phyloP scores from a whole-genome alignment of 2,113 vertebrate species.

The Sorex fumeus region DNA sequence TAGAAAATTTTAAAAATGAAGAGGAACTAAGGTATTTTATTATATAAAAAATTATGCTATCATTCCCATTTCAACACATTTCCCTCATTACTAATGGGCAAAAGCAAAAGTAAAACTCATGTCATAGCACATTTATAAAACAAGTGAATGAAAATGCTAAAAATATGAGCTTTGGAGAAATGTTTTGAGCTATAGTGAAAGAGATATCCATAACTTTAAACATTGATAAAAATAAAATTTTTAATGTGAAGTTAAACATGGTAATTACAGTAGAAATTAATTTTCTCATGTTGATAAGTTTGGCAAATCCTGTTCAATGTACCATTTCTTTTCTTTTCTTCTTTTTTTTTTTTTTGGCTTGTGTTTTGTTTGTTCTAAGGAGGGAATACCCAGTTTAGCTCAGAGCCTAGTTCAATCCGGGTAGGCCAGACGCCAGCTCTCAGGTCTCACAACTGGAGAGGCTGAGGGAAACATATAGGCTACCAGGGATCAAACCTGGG shows the following conservation, averaged over 20 bases:
- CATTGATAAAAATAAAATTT: not conserved
- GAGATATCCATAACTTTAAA: not conserved
- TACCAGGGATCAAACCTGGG: too few species aligned
- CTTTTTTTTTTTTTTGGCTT: too few species aligned
- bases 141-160: not conserved
- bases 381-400: too few species aligned
- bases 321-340: too few species aligned
- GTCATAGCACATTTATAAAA: slow-evolving; percentile 12
- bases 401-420: too few species aligned
- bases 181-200: not conserved
- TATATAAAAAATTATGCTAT: not conserved
- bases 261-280: not conserved
- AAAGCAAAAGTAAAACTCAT: not conserved
- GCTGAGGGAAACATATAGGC: too few species aligned
- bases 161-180: not conserved
- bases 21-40: not conserved
- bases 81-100: not conserved
- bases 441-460: too few species aligned
- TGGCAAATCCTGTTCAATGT: not conserved
- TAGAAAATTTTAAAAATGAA: not conserved
- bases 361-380: too few species aligned
- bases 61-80: not conserved
- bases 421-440: too few species aligned
- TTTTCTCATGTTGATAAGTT: not conserved
- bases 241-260: not conserved